These are phyloP conservation scores for Sarcophaga peregrina DNA, from an alignment of 1,140 invertebrate species.

Conservation along the genomic window DNA sequence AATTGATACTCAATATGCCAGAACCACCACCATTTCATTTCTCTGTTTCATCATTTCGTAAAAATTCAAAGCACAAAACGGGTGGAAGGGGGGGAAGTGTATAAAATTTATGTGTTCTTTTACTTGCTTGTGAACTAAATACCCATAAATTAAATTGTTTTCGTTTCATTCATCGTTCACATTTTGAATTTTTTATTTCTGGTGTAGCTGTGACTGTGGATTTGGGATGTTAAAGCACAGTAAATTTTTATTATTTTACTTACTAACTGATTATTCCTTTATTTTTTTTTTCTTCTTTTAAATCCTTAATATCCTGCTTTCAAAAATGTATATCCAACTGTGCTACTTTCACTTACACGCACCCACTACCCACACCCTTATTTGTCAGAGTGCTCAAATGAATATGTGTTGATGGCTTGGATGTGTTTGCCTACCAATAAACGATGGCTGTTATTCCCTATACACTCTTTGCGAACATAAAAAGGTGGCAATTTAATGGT, in stretches of 20 bases:
- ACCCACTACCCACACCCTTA: too few relatives aligned
- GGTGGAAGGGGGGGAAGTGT: not conserved
- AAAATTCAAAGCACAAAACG: too few relatives aligned
- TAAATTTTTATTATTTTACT: constrained; percentile 37
- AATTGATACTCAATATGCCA: not conserved
- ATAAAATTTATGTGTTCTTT: constrained; percentile 33
- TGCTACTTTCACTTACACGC: not conserved
- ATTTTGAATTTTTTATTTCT: not conserved
- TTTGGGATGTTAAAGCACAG: not conserved
- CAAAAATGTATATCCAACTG: not conserved
- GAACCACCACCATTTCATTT: too few relatives aligned
- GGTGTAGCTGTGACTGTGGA: not conserved
- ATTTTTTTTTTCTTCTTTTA: not conserved
- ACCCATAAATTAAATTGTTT: constrained; percentile 38
- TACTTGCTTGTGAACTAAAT: constrained; percentile 35
- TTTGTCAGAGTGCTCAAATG: too few relatives aligned
- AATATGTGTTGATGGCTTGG: not conserved
- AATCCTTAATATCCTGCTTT: constrained; percentile 10
- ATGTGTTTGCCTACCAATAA: not conserved
- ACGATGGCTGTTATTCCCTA: not conserved
- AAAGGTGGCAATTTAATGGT: constrained; percentile 34
- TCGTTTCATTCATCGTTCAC: not conserved
- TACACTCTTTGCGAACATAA: not conserved
- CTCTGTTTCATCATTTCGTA: too few relatives aligned
- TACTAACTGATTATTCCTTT: constrained; percentile 36